Evolutionary conservation across 1,140 invertebrate genomes (phyloP).

Genomic region (Drosophila arizonae): DNA sequence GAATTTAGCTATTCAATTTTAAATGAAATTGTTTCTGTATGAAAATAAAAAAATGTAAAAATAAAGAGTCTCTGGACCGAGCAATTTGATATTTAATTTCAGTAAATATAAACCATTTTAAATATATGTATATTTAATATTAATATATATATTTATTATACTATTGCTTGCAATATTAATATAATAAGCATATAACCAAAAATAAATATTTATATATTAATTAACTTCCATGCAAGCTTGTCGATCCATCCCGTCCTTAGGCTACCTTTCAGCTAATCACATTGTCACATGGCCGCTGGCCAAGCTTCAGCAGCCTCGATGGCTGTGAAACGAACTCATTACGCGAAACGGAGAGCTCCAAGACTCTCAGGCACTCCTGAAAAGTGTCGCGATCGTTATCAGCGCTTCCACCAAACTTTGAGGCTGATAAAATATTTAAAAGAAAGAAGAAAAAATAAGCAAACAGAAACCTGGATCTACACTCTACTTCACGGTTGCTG

Average conservation of each 20-base stretch:
- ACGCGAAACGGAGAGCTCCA: constrained; percentile 39
- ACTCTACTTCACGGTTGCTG: constrained; percentile 35
- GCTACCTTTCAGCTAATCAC: constrained; percentile 50
- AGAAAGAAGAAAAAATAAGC: neutral
- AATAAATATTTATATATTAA: too few relatives aligned
- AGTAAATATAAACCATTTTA: too few relatives aligned
- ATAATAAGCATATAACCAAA: too few relatives aligned
- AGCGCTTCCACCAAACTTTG: constrained; percentile 72
- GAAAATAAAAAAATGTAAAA: too few relatives aligned
- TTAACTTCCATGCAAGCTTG: too few relatives aligned
- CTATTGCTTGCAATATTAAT: too few relatives aligned
- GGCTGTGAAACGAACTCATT: constrained; percentile 78
- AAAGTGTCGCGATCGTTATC: constrained; percentile 75
- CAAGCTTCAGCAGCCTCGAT: constrained; percentile 43
- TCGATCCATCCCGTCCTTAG: neutral
- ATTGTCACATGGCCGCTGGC: constrained; percentile 59
- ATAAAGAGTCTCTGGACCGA: too few relatives aligned
- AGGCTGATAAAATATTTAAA: constrained; percentile 74
- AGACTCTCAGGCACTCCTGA: constrained; percentile 26
- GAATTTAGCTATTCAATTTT: too few relatives aligned
- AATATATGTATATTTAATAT: too few relatives aligned
- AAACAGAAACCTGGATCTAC: constrained; percentile 12
- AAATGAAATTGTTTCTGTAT: too few relatives aligned
- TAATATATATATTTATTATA: too few relatives aligned
- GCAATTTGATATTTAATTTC: too few relatives aligned